A percentile compares a stretch with the other conserved stretches of the same genome.
phyloP scores from a whole-genome alignment of 2,113 vertebrate genomes.

The Xyrauchen texanus region DNA sequence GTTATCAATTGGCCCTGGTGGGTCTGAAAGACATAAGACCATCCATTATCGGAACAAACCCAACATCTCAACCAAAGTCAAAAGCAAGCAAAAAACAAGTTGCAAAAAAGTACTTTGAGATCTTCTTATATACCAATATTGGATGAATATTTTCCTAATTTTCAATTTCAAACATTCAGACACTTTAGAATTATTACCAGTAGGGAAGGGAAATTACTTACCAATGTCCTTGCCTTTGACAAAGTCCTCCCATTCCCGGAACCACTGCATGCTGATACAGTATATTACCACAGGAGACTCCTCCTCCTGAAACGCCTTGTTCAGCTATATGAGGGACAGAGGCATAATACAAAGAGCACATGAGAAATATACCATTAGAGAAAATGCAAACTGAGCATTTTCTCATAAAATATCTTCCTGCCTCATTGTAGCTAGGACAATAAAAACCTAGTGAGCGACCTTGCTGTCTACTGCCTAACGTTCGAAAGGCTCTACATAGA shows the following conservation, averaged over 20 bases:
- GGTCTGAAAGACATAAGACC: conserved; percentile 74
- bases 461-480: too few relatives aligned
- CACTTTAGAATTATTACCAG: conserved; percentile 1
- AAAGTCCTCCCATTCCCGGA: conserved; percentile 97
- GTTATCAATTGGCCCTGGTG: conserved; percentile 93
- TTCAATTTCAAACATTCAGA: conserved; percentile 44
- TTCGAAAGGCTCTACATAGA: too few relatives aligned
- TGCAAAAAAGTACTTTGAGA: not conserved
- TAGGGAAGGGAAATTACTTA: conserved; percentile 71
- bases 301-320: conserved; percentile 98
- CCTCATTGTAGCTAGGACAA: not conserved
- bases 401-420: not conserved
- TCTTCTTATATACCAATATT: not conserved
- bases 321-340: conserved; percentile 80
- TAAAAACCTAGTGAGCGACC: not conserved
- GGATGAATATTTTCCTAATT: not conserved
- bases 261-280: conserved; percentile 99
- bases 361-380: not conserved
- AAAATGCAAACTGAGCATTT: not conserved
- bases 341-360: not conserved
- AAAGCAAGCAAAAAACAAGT: not conserved
- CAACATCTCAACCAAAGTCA: conserved; percentile 7
- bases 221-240: conserved; percentile 97
- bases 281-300: conserved; percentile 93
- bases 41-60: not conserved